Evolutionary conservation across 2,113 vertebrate genomes (phyloP).

Genomic region (Sapajus apella): DNA sequence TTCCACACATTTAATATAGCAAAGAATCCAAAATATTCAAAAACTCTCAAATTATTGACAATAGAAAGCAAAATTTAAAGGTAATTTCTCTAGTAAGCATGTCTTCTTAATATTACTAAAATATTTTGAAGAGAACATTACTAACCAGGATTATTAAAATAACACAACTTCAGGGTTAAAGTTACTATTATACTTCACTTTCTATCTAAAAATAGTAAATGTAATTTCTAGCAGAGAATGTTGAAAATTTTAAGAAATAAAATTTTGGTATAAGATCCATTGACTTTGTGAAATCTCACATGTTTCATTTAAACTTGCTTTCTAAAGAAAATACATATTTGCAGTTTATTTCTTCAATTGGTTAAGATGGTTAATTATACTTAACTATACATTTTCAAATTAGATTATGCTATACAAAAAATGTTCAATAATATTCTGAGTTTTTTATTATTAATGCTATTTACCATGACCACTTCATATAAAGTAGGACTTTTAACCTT

Average conservation of each 20-base stretch:
- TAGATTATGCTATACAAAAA: not conserved
- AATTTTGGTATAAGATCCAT: not conserved
- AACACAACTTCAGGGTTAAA: not conserved
- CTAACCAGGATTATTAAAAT: not conserved
- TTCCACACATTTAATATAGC: slow-evolving; percentile 34
- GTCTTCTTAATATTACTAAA: not conserved
- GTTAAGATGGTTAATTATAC: not conserved
- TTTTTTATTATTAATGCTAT: not conserved
- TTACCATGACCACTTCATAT: not conserved
- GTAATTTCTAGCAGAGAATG: not conserved
- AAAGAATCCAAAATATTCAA: slow-evolving; percentile 56
- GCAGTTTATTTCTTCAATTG: not conserved
- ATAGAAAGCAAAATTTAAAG: not conserved
- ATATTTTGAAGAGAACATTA: slow-evolving; percentile 11
- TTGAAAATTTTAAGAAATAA: not conserved
- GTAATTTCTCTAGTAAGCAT: not conserved
- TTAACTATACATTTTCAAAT: not conserved
- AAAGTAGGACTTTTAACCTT: not conserved
- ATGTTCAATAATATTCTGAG: not conserved
- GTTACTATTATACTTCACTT: not conserved
- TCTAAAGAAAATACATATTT: not conserved
- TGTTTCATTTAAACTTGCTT: not conserved
- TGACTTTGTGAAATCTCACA: not conserved
- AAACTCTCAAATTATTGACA: not conserved
- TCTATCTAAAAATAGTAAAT: not conserved